A percentile compares a stretch with the other conserved stretches of the same genome.
phyloP scores from a whole-genome alignment of 2,888 invertebrate genomes.

The Protophormia terraenovae region DNA sequence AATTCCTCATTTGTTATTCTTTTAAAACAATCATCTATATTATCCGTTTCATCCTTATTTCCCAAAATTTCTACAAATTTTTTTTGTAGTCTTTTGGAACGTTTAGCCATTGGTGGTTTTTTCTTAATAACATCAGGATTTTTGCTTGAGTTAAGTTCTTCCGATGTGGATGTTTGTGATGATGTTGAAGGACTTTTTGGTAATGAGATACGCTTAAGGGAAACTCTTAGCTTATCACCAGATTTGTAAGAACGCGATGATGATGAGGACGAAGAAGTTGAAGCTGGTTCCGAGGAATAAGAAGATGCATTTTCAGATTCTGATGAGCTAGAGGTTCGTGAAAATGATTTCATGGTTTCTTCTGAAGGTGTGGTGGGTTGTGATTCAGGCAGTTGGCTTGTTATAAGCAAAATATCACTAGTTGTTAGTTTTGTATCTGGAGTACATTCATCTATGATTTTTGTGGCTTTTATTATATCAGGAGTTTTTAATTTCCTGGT shows the following conservation, averaged over 20 bases:
- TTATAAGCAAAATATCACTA: neutral
- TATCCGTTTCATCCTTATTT: neutral
- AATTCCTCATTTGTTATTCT: neutral
- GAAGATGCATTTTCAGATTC: constrained; percentile 71
- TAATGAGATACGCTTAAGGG: constrained; percentile 71
- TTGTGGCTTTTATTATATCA: neutral
- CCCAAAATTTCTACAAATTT: neutral
- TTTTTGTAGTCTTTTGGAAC: constrained; percentile 59
- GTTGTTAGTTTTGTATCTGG: neutral
- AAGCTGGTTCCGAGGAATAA: constrained; percentile 37
- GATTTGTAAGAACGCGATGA: constrained; percentile 59
- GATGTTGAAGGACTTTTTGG: constrained; percentile 50
- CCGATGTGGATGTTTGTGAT: constrained; percentile 49
- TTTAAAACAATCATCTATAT: neutral
- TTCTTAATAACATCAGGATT: constrained; percentile 19
- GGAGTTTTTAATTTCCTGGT: neutral
- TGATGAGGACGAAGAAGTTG: constrained; percentile 25
- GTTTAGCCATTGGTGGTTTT: constrained; percentile 50
- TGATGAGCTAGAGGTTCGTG: constrained; percentile 62
- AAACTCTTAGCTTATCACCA: constrained; percentile 70
- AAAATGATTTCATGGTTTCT: neutral
- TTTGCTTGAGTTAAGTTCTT: neutral
- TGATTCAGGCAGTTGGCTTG: neutral
- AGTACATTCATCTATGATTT: neutral
- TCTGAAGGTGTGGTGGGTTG: neutral